Percentiles rank a stretch among this genome's conserved stretches.
phyloP scores from a whole-genome alignment of 2,888 invertebrate species.

The Aplocera efformata region DNA sequence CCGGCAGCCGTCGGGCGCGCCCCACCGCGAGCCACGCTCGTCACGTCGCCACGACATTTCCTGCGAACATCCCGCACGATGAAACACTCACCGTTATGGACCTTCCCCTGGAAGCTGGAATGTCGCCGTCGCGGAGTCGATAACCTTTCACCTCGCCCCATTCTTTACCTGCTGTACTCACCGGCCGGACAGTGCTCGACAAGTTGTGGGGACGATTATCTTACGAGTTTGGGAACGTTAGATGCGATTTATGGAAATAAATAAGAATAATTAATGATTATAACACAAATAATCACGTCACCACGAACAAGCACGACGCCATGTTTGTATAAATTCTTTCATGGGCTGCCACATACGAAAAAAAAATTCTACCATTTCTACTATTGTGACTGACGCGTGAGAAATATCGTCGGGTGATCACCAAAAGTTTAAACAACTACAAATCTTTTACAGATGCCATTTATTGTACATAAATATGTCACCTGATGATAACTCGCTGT shows the following conservation, averaged over 20 bases:
- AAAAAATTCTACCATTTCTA: too few species aligned
- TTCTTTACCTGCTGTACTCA: constrained; percentile 29
- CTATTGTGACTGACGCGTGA: too few species aligned
- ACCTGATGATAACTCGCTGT: too few species aligned
- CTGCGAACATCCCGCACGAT: constrained; percentile 68
- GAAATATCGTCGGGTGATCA: too few species aligned
- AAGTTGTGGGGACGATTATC: not conserved
- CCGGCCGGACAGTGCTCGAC: constrained; percentile 14
- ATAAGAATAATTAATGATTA: not conserved
- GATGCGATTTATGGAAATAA: not conserved
- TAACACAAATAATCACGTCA: not conserved
- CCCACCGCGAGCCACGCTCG: constrained; percentile 61
- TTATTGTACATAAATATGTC: too few species aligned
- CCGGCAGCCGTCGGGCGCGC: constrained; percentile 32
- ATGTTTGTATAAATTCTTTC: constrained; percentile 1
- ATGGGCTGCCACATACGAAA: too few species aligned
- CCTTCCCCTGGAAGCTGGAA: constrained; percentile 30
- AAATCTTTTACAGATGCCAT: too few species aligned
- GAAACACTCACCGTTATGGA: constrained; percentile 55
- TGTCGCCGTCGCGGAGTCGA: constrained; percentile 20
- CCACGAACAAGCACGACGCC: constrained; percentile 3
- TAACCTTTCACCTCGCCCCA: constrained; percentile 25
- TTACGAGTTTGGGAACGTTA: not conserved
- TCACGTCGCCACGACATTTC: constrained; percentile 74
- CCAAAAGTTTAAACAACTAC: too few species aligned